Evolutionary conservation across 1,140 invertebrate genomes (phyloP).

Genomic region (Drosophila neocordata): DNA sequence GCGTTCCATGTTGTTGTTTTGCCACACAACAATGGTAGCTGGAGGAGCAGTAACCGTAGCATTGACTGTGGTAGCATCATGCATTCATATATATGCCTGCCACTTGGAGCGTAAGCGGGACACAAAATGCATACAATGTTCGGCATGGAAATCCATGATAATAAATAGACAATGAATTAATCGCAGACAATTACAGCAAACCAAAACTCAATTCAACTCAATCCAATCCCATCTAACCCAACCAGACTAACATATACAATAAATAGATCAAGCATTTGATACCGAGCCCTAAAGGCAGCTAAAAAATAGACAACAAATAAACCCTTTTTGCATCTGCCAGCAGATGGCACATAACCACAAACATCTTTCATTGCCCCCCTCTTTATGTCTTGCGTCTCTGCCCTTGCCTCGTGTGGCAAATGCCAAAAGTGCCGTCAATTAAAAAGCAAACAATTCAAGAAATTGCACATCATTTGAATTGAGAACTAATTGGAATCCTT

Average conservation of each 20-base stretch:
- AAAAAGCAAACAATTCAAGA: slow-evolving; percentile 44
- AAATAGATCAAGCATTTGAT: slow-evolving; percentile 58
- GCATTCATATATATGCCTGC: slow-evolving; percentile 28
- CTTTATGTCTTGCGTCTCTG: not conserved
- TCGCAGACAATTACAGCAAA: slow-evolving; percentile 68
- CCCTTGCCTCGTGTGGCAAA: slow-evolving; percentile 45
- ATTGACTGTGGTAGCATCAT: slow-evolving; percentile 38
- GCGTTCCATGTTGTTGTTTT: slow-evolving; percentile 62
- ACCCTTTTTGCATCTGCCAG: slow-evolving; percentile 33
- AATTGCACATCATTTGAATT: slow-evolving; percentile 37
- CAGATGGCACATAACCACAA: slow-evolving; percentile 56
- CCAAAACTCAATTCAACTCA: slow-evolving; percentile 24
- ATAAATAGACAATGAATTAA: slow-evolving; percentile 81
- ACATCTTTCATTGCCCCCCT: not conserved
- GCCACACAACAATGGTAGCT: slow-evolving; percentile 21
- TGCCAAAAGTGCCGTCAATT: slow-evolving; percentile 66
- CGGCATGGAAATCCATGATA: slow-evolving; percentile 71
- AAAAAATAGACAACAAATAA: slow-evolving; percentile 32
- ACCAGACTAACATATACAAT: slow-evolving; percentile 33
- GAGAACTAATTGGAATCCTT: slow-evolving; percentile 18
- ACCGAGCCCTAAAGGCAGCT: slow-evolving; percentile 27
- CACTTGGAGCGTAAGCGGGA: slow-evolving; percentile 47
- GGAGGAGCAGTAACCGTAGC: slow-evolving; percentile 25
- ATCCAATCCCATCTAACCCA: slow-evolving; percentile 28
- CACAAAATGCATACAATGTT: slow-evolving; percentile 80